Base-by-base conservation (phyloP, 2,113 vertebrate species). In the Columba livia region DNA sequence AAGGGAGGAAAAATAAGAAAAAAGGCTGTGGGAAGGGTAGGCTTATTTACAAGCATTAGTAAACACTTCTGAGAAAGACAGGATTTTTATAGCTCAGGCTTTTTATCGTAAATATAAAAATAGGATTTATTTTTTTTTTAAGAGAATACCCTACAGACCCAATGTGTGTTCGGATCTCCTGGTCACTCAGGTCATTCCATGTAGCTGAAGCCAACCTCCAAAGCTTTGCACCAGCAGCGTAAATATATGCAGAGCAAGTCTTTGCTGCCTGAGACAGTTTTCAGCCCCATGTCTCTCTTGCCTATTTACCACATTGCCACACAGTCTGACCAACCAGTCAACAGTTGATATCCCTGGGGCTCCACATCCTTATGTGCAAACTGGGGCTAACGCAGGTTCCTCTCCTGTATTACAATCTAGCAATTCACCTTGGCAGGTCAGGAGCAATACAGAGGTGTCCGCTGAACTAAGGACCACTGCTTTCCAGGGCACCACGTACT, bases 351-450 rank as follows among this genome's bases (percentile, higher is more conserved):
- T 15, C 14, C 24, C 6, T 8, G 23, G 28, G 51, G 12, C 26
- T 81, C 31, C 70, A 81, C 64, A 48, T 24, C n/a, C 21, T 65
- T 42, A 24, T 32, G 36, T 42, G n/a, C 2, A 1, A 32, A 47
- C 26, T 12, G 21, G 4, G 42, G 8, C 24, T 74, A 47, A 38
- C 0, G 1, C 29, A 2, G 2, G 14, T 32, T 85, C 69, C 44
- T 54, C 64, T 12, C 24, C 44, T 54, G 6, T 65, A 23, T 7
- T 17, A 12, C 24, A 64, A 26, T 12, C 24, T 79, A 36, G 19
- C 48, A 40, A 17, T 40, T 38, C 44, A 40, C 50, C 25, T 57
- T 2, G 3, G 31, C 24, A n/a, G 13, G 5, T 56, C 70, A 77
- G 64, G 50, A 64, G 38, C 50, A 58, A 75, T 50, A 50, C 18